Evolutionary conservation across 2,797 vertebrate species (phyloP).

Genomic region (Schizothorax lantsangensis): DNA sequence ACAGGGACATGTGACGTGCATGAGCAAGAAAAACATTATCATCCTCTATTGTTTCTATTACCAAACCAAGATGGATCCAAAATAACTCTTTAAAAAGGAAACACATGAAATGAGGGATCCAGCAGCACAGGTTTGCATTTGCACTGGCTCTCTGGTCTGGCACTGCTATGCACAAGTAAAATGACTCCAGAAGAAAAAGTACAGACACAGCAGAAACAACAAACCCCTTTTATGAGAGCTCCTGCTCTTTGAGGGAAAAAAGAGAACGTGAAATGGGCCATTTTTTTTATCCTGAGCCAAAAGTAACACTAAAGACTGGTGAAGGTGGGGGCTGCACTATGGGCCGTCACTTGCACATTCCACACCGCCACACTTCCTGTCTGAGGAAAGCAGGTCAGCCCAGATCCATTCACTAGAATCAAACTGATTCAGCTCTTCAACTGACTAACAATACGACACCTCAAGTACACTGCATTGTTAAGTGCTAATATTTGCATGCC

Average conservation of each 20-base stretch:
- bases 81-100: constrained; percentile 30
- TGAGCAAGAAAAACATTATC: background rate
- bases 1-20: background rate
- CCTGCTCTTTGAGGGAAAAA: constrained; percentile 33
- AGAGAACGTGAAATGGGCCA: constrained; percentile 40
- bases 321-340: constrained; percentile 55
- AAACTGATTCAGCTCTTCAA: constrained; percentile 50
- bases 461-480: background rate
- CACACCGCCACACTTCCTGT: constrained; percentile 74
- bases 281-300: constrained; percentile 67
- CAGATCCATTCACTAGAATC: constrained; percentile 37
- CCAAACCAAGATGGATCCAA: constrained; percentile 1
- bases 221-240: constrained; percentile 32
- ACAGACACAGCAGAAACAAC: constrained; percentile 41
- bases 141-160: constrained; percentile 23
- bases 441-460: constrained; percentile 6
- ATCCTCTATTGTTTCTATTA: constrained; percentile 6
- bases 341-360: constrained; percentile 69
- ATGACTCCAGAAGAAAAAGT: constrained; percentile 43
- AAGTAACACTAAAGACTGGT: constrained; percentile 57
- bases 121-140: constrained; percentile 31
- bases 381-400: constrained; percentile 55
- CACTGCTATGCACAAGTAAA: background rate
- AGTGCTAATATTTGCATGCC: background rate
- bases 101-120: background rate